Evolutionary conservation across 2,888 invertebrate genomes (phyloP).

Genomic region (Ennomos quercinarius): DNA sequence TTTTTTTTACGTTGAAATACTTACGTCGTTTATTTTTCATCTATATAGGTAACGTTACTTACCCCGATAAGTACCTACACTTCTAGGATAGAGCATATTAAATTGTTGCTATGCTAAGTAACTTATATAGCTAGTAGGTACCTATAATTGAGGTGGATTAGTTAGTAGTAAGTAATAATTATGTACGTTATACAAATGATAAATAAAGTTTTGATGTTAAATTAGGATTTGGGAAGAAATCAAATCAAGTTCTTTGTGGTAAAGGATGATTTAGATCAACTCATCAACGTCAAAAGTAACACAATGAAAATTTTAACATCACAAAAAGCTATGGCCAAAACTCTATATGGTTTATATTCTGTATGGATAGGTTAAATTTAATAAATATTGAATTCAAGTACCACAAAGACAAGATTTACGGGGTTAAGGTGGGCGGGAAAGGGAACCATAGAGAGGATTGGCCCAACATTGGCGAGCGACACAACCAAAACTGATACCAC

Average conservation of each 20-base stretch:
- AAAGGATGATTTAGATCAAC: constrained; percentile 22
- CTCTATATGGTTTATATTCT: constrained; percentile 67
- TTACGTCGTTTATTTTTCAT: no score
- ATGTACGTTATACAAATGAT: no score
- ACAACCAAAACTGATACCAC: constrained; percentile 51
- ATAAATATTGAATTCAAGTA: constrained; percentile 28
- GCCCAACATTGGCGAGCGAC: constrained; percentile 70
- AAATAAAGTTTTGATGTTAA: neutral
- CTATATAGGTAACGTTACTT: no score
- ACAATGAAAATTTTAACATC: constrained; percentile 44
- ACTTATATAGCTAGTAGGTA: no score
- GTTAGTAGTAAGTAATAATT: no score
- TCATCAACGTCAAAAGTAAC: constrained; percentile 16
- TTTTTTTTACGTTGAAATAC: no score
- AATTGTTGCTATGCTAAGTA: no score
- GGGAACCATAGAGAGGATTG: constrained; percentile 82
- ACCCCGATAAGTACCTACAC: no score
- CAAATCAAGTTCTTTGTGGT: constrained; percentile 33
- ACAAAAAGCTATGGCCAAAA: constrained; percentile 77
- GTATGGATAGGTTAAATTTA: constrained; percentile 34
- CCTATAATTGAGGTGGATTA: no score
- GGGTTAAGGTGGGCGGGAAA: constrained; percentile 52
- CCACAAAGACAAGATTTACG: constrained; percentile 36
- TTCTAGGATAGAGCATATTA: no score
- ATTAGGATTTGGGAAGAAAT: constrained; percentile 3